These are phyloP conservation scores for Rotaria socialis DNA, from an alignment of 2,888 invertebrate species.

Conservation along the genomic window DNA sequence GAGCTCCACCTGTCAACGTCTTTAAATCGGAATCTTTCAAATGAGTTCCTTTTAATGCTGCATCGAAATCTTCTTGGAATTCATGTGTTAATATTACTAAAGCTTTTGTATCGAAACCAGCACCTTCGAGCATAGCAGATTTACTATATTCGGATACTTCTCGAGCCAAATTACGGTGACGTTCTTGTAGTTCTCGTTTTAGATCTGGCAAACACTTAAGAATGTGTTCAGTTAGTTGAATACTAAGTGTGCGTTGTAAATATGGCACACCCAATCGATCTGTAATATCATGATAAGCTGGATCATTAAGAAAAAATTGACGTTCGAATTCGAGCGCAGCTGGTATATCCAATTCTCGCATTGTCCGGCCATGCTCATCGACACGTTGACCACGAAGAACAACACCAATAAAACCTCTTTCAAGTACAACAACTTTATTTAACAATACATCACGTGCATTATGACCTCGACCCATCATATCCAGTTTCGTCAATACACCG, in stretches of 20 bases:
- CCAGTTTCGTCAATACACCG: conserved; percentile 96
- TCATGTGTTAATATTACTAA: conserved; percentile 83
- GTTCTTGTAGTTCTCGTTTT: conserved; percentile 91
- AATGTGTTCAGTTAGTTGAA: conserved; percentile 98
- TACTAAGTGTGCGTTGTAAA: conserved; percentile 89
- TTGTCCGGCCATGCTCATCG: conserved; percentile 91
- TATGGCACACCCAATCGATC: conserved; percentile 95
- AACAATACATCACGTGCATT: conserved; percentile 96
- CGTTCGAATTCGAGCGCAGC: conserved; percentile 89
- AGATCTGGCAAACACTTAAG: conserved; percentile 90
- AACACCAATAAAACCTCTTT: conserved; percentile 81
- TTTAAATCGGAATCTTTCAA: conserved; percentile 92
- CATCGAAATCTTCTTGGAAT: conserved; percentile 92
- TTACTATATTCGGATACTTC: conserved; percentile 90
- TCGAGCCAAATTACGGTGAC: conserved; percentile 86
- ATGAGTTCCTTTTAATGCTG: conserved; percentile 94
- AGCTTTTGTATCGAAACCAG: conserved; percentile 37
- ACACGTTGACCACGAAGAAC: conserved; percentile 92
- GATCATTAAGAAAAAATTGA: conserved; percentile 96
- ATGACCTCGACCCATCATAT: conserved; percentile 99
- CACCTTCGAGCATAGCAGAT: conserved; percentile 74
- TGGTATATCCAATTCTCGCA: conserved; percentile 70
- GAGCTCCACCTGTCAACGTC: conserved; percentile 95
- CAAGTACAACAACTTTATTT: conserved; percentile 85
- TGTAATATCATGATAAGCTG: conserved; percentile 89